These are phyloP conservation scores for Ornithoptera alexandrae DNA, from an alignment of 2,888 invertebrate genomes.

Conservation along the genomic window DNA sequence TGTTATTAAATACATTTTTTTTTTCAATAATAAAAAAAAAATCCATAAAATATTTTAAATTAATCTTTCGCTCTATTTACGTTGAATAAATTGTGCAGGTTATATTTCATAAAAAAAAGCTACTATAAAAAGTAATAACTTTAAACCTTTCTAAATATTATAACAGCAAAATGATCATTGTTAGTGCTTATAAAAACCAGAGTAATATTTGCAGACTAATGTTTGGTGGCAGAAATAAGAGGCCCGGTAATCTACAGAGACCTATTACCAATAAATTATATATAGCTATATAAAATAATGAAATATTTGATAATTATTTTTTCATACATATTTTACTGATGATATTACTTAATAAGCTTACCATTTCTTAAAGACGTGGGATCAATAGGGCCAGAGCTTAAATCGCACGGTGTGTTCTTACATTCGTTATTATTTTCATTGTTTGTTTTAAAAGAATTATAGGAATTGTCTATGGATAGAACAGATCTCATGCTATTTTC, in stretches of 20 bases:
- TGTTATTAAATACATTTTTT: too few species aligned
- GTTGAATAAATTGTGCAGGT: too few species aligned
- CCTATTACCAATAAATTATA: not conserved
- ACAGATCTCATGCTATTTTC: conserved; percentile 48
- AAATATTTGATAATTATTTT: too few species aligned
- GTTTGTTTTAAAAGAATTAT: conserved; percentile 32
- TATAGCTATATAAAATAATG: not conserved
- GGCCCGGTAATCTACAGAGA: too few species aligned
- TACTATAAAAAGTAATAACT: too few species aligned
- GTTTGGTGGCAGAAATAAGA: too few species aligned
- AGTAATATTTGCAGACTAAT: not conserved
- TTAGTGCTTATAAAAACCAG: too few species aligned
- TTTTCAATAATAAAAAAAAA: too few species aligned
- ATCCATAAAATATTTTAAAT: too few species aligned
- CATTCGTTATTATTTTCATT: not conserved
- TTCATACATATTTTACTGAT: not conserved
- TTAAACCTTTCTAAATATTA: too few species aligned
- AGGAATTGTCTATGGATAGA: conserved; percentile 49
- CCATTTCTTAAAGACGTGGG: conserved; percentile 34
- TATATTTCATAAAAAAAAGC: too few species aligned
- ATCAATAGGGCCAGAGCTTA: not conserved
- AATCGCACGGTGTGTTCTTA: not conserved
- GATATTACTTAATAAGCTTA: conserved; percentile 4
- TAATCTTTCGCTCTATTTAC: too few species aligned
- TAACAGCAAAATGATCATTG: not conserved